Evolutionary conservation across 2,888 invertebrate species (phyloP).

Genomic region (Galeruca laticollis): DNA sequence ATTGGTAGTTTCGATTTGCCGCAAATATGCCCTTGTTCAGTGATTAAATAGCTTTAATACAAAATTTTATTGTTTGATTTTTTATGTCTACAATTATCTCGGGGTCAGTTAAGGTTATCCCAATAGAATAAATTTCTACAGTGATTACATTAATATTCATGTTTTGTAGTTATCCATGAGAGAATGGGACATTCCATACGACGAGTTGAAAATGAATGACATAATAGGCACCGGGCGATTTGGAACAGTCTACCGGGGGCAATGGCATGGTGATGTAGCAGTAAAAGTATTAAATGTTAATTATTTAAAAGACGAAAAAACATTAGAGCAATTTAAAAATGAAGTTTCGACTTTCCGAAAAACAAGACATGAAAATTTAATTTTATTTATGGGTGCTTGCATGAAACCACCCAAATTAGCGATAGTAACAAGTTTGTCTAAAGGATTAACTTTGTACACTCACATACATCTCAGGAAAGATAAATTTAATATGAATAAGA

Average conservation of each 20-base stretch:
- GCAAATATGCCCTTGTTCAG: too few relatives aligned
- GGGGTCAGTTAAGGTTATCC: not conserved
- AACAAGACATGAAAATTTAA: conserved; percentile 97
- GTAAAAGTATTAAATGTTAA: conserved; percentile 96
- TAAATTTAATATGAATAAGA: conserved; percentile 94
- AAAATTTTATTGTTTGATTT: too few relatives aligned
- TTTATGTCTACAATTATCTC: not conserved
- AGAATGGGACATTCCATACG: conserved; percentile 99
- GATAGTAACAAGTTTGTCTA: conserved; percentile 97
- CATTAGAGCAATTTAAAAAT: conserved; percentile 93
- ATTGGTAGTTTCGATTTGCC: not conserved
- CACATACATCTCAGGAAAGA: conserved; percentile 93
- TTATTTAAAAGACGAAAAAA: conserved; percentile 87
- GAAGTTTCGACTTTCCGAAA: conserved; percentile 97
- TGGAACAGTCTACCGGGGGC: conserved; percentile 93
- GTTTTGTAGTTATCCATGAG: conserved; percentile 81
- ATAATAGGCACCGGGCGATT: conserved; percentile 92
- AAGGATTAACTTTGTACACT: conserved; percentile 94
- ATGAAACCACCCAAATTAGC: conserved; percentile 97
- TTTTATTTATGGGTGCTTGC: conserved; percentile 99
- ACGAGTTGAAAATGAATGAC: conserved; percentile 89
- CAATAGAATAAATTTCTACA: not conserved
- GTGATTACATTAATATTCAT: not conserved
- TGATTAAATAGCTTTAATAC: not conserved
- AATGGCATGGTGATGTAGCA: conserved; percentile 98